These are phyloP conservation scores for Diacarnus erythraeanus DNA, from an alignment of 37 sponge, comb jelly and placozoan genomes.

Conservation along the genomic window DNA sequence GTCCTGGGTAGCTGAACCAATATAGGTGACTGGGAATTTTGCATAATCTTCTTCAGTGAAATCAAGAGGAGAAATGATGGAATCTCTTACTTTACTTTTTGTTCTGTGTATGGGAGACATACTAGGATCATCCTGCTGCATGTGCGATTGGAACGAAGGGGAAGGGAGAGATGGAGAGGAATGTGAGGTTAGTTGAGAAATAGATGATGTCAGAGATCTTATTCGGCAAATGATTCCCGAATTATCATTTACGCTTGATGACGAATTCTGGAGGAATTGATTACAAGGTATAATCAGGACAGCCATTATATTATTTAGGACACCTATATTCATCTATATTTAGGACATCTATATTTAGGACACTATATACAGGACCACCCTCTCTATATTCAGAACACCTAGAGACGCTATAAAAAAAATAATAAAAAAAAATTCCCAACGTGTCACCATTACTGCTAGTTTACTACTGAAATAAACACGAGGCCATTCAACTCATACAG, in stretches of 20 bases:
- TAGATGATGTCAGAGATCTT: constrained; percentile 11
- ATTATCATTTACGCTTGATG: background rate
- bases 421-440: no score
- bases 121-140: background rate
- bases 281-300: no score
- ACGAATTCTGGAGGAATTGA: constrained; percentile 14
- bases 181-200: constrained; percentile 39
- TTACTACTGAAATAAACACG: no score
- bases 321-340: no score
- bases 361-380: background rate
- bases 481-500: no score
- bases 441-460: no score
- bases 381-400: background rate
- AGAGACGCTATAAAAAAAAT: no score
- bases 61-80: constrained; percentile 19
- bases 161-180: constrained; percentile 31
- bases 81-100: background rate
- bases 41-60: constrained; percentile 60
- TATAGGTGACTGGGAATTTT: constrained; percentile 42
- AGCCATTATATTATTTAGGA: no score
- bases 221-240: background rate
- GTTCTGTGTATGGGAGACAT: background rate
- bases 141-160: constrained; percentile 9
- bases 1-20: constrained; percentile 52
- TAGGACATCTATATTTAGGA: background rate